Conservation (phyloP, 64 coral and sea anemone species). For the Montipora sp. region DNA sequence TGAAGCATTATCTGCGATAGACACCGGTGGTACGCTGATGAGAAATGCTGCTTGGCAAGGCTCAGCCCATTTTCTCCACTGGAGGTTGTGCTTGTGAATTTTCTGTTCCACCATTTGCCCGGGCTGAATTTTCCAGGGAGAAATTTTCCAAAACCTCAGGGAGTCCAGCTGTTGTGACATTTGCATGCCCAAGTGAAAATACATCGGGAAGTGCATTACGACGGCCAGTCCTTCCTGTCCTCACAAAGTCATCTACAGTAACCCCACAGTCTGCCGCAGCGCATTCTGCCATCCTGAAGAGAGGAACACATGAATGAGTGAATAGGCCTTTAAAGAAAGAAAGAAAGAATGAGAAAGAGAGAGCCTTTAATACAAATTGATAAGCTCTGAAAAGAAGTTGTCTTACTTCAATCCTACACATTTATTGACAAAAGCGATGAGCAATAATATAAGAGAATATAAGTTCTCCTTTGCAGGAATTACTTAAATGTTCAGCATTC, state of each 20-base stretch:
- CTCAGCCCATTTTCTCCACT: not conserved
- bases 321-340: no score
- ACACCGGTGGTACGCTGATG: not conserved
- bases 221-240: slow-evolving; percentile 83
- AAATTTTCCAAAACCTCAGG: slow-evolving; percentile 81
- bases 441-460: no score
- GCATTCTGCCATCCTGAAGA: slow-evolving; percentile 84
- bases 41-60: not conserved
- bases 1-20: no score
- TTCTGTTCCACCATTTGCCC: not conserved
- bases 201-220: slow-evolving; percentile 91
- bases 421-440: no score
- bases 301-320: not conserved
- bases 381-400: no score
- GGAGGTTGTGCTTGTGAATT: slow-evolving; percentile 4
- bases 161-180: slow-evolving; percentile 81
- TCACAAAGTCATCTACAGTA: slow-evolving; percentile 79
- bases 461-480: no score
- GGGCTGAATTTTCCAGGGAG: slow-evolving; percentile 48
- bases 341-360: no score
- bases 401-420: no score
- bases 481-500: no score
- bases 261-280: slow-evolving; percentile 73
- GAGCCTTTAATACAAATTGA: no score
- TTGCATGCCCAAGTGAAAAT: slow-evolving; percentile 40